Percentiles rank a stretch among this genome's conserved stretches.
phyloP scores from a whole-genome alignment of 2,113 vertebrate species.

The Rhodinocichla rosea region DNA sequence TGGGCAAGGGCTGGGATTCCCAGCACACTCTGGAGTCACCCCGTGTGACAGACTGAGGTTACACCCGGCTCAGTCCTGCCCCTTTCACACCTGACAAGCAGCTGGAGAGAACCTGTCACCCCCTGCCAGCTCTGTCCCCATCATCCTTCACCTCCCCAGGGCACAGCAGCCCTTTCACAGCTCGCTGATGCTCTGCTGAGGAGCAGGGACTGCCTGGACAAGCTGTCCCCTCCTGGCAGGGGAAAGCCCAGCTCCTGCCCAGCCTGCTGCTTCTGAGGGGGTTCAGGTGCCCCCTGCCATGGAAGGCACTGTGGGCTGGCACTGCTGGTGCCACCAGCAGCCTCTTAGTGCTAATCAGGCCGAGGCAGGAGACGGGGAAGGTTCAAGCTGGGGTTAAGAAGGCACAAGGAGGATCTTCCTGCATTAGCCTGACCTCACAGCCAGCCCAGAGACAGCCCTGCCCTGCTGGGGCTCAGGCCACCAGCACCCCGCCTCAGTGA shows the following conservation, averaged over 20 bases:
- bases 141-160: neutral
- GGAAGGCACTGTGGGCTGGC: rapidly evolving
- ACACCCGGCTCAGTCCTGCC: neutral
- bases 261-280: neutral
- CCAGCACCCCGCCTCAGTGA: neutral
- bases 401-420: slow-evolving; percentile 22
- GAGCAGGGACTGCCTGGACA: neutral
- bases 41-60: neutral
- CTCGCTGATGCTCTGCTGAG: rapidly evolving
- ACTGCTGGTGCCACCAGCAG: neutral
- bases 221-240: neutral
- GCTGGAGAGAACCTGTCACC: neutral
- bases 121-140: neutral
- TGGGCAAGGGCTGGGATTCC: neutral
- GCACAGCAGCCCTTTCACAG: neutral
- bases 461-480: neutral
- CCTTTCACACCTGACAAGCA: neutral
- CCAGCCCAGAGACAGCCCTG: rapidly evolving
- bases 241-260: neutral
- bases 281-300: rapidly evolving
- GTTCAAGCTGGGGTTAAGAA: slow-evolving; percentile 54
- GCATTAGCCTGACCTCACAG: slow-evolving; percentile 11
- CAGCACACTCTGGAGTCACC: neutral
- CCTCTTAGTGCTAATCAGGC: slow-evolving; percentile 38
- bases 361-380: slow-evolving; percentile 15